These are phyloP conservation scores for Lagopus muta DNA, from an alignment of 2,113 vertebrate genomes.

Conservation along the genomic window DNA sequence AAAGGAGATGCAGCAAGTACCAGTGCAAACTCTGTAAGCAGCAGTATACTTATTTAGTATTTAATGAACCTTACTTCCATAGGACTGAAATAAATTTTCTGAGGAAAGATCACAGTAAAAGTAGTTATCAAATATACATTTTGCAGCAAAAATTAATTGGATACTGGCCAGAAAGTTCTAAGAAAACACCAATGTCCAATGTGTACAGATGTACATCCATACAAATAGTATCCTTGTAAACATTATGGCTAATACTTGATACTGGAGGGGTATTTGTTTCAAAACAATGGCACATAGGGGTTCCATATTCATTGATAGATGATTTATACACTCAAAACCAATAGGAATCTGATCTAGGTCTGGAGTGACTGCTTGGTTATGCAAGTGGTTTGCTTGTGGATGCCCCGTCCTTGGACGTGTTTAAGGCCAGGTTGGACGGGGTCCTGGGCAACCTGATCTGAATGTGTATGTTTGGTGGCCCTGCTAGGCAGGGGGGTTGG, in stretches of 20 bases:
- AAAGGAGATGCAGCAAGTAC: background rate
- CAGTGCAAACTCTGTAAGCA: background rate
- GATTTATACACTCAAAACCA: background rate
- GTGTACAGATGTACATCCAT: background rate
- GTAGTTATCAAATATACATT: background rate
- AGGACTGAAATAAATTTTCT: background rate
- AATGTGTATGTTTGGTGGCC: too few relatives aligned
- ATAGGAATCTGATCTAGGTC: background rate
- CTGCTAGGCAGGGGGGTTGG: too few relatives aligned
- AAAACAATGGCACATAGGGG: background rate
- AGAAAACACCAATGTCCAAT: background rate
- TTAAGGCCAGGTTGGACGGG: too few relatives aligned
- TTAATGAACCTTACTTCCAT: background rate
- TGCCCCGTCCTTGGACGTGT: too few relatives aligned
- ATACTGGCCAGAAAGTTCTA: background rate
- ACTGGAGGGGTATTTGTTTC: background rate
- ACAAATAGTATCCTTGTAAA: background rate
- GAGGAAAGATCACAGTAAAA: background rate
- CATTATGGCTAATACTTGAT: background rate
- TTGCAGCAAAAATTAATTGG: background rate
- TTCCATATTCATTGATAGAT: background rate
- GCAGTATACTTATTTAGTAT: background rate
- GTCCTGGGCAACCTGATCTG: too few relatives aligned
- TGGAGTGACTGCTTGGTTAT: background rate
- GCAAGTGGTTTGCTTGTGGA: too few relatives aligned